A percentile compares a stretch with the other conserved stretches of the same genome.
These are phyloP conservation scores for Beroe forskalii DNA, from an alignment of 37 sponge, comb jelly and placozoan species.

Conservation along the genomic window DNA sequence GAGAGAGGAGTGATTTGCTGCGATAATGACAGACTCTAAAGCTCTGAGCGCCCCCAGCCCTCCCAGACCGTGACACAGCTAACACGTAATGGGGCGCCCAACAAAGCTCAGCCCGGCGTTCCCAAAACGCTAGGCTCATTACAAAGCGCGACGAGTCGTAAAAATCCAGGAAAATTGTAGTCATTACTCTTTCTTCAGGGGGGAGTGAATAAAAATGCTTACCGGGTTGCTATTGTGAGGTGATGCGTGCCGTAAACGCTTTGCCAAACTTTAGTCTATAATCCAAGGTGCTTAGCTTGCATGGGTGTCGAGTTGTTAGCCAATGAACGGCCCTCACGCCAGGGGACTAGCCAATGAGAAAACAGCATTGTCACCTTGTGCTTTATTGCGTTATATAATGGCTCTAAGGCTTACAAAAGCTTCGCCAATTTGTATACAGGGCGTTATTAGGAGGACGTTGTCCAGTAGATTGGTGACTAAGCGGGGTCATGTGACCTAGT, in stretches of 20 bases:
- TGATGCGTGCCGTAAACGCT: conserved; percentile 48
- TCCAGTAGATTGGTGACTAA: too few species aligned
- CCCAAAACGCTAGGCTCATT: background rate
- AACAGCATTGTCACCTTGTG: background rate
- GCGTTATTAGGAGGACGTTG: background rate
- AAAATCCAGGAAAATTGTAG: conserved; percentile 58
- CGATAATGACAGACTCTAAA: background rate
- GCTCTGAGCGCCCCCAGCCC: background rate
- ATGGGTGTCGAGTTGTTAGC: background rate
- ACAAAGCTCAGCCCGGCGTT: background rate
- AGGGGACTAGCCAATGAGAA: background rate
- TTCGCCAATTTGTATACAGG: conserved; percentile 56
- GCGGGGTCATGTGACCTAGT: too few species aligned
- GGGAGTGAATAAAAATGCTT: conserved; percentile 59
- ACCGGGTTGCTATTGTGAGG: conserved; percentile 27
- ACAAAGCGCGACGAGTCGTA: background rate
- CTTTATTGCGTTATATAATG: background rate
- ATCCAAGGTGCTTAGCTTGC: conserved; percentile 63
- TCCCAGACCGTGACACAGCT: background rate
- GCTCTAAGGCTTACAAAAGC: conserved; percentile 31
- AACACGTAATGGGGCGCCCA: background rate
- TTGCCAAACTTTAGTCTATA: conserved; percentile 54
- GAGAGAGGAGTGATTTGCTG: background rate
- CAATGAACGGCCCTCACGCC: background rate
- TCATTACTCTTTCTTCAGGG: conserved; percentile 37